Base-by-base conservation (phyloP, 2,797 vertebrate genomes). In the Megaceryle alcyon region DNA sequence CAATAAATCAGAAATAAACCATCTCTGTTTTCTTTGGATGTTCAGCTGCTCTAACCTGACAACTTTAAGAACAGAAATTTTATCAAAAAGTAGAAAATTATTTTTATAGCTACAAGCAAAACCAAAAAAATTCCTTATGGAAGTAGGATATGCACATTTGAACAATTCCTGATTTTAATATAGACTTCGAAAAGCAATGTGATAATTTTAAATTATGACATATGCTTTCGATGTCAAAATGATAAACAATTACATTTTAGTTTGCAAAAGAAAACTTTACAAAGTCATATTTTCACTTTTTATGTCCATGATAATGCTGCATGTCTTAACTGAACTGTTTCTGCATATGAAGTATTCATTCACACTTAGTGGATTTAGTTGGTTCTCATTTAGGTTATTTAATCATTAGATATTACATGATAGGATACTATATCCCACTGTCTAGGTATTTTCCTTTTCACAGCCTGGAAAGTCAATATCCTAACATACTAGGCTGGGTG, bases 121-220 rank as follows among this genome's bases (percentile, higher is more conserved):
- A 78, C 88, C 57, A 61, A 78, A 23, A 78, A 69, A 35, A 70
- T 7, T 94, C 86, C 82, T 91, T 81, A 51, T 0, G 9, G 72
- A 96, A 94, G 66, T 88, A 72, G 80, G 82, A 82, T 87, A 88
- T 54, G 35, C 66, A 76, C 54, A 73, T 14, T 88, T 54, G 68
- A 87, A 86, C 43, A 79, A 88, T 68, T 73, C 14, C 63, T 79
- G 70, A 91, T 92, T 92, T 96, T 94, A 94, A 92, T 86, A 91
- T 66, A 20, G 44, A 92, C 91, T 92, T 97, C 94, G 95, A 95
- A 96, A 94, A 56, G 14, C 43, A 79, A 70, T 86, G 17, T 60
- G 80, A 91, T 94, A 94, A 84, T 94, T 94, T 96, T 41, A 91
- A 94, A 94, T 82, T 90, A 73, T 88, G 22, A 90, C 86, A 94